A percentile compares a stretch with the other conserved stretches of the same genome.
Evolutionary conservation across 2,888 invertebrate genomes (phyloP).

Genomic region (Noctuana brunneofusca): DNA sequence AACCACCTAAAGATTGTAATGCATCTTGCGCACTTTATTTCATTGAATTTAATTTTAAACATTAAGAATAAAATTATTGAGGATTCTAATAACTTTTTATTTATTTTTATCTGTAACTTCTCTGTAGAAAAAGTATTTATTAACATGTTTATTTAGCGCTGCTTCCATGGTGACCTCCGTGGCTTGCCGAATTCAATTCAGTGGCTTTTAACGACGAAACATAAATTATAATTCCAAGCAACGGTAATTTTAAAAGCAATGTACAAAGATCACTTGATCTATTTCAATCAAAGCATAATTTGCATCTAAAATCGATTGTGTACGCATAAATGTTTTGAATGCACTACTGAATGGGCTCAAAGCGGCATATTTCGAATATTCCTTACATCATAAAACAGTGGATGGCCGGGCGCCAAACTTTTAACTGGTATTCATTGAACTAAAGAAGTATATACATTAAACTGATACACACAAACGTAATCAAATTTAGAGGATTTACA

Average conservation of each 20-base stretch:
- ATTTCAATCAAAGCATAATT: slow-evolving; percentile 27
- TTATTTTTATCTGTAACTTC: too few relatives aligned
- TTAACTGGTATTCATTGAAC: slow-evolving; percentile 39
- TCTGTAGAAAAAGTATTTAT: too few relatives aligned
- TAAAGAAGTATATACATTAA: slow-evolving; percentile 12
- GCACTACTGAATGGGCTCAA: slow-evolving; percentile 31
- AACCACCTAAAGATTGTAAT: not conserved
- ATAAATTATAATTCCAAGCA: not conserved
- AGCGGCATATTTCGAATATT: slow-evolving; percentile 46
- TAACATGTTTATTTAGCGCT: too few relatives aligned
- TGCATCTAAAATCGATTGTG: slow-evolving; percentile 27
- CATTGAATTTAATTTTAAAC: not conserved
- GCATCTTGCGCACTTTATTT: not conserved
- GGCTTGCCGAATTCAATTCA: not conserved
- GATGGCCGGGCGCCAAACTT: slow-evolving; percentile 54
- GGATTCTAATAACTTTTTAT: not conserved
- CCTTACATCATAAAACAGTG: slow-evolving; percentile 48
- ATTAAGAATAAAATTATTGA: not conserved
- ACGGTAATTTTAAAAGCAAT: not conserved
- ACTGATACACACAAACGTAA: not conserved
- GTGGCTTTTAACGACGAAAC: not conserved
- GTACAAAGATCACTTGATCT: slow-evolving; percentile 18
- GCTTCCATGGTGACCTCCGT: too few relatives aligned
- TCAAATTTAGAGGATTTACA: not conserved
- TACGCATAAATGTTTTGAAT: slow-evolving; percentile 29